These are phyloP conservation scores for Daktulosphaira vitifoliae DNA, from an alignment of 1,140 invertebrate species.

Conservation along the genomic window DNA sequence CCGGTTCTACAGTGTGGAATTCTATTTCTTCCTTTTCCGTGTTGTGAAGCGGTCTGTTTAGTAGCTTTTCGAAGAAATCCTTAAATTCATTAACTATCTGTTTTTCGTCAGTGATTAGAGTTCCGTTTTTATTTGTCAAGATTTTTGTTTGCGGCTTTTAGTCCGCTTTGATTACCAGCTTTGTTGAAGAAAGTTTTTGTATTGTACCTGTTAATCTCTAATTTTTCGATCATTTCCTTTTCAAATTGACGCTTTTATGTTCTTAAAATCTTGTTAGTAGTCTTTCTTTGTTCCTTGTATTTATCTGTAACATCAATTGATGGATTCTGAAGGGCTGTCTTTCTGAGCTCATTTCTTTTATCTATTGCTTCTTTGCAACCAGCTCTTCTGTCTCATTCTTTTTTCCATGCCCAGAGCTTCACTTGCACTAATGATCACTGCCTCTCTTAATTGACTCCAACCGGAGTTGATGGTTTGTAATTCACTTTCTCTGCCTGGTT, in stretches of 20 bases:
- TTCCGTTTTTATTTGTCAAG: constrained; percentile 3
- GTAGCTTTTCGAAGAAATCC: constrained; percentile 2
- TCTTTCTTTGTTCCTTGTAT: constrained; percentile 4
- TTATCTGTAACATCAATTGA: constrained; percentile 1
- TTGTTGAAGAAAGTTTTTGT: neutral
- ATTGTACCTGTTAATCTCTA: neutral
- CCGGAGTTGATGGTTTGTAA: neutral
- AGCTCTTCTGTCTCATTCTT: constrained; percentile 13
- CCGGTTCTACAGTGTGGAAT: neutral
- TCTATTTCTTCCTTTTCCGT: neutral
- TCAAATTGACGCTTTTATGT: constrained; percentile 4
- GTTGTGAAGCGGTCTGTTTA: neutral
- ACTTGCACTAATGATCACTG: neutral
- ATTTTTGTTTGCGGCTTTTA: constrained; percentile 2
- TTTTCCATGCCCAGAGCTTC: neutral
- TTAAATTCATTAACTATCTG: constrained; percentile 3
- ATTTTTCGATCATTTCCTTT: neutral
- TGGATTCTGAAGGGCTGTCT: neutral
- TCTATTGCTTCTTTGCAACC: constrained; percentile 30
- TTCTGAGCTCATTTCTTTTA: constrained; percentile 22
- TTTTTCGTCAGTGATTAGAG: constrained; percentile 1
- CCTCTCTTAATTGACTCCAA: neutral
- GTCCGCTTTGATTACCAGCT: neutral
- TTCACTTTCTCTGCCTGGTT: neutral
- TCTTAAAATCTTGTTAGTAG: constrained; percentile 3